phyloP scores from a whole-genome alignment of 2,888 invertebrate genomes.

The Schrankia costaestrigalis region DNA sequence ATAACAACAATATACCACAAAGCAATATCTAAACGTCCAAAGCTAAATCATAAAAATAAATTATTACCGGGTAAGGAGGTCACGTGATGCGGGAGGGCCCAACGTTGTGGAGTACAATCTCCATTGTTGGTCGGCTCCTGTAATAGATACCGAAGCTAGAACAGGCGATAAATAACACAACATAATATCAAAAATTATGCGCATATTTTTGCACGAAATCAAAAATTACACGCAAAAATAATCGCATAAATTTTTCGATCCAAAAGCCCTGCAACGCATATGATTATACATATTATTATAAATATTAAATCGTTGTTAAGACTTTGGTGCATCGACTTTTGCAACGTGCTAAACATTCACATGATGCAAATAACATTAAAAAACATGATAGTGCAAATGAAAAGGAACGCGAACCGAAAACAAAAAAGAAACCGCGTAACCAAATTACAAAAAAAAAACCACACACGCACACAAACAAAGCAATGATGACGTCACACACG shows the following conservation, averaged over 20 bases:
- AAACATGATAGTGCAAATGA: conserved; percentile 56
- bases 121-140: conserved; percentile 57
- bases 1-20: too few relatives aligned
- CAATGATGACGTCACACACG: conserved; percentile 34
- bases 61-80: conserved; percentile 81
- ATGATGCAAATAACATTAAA: conserved; percentile 27
- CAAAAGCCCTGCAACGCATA: conserved; percentile 24
- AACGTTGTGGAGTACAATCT: conserved; percentile 70
- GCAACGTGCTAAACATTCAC: conserved; percentile 20
- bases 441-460: conserved; percentile 33
- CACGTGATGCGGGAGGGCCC: conserved; percentile 81
- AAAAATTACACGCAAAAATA: conserved; percentile 7
- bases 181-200: conserved; percentile 2
- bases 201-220: conserved; percentile 14
- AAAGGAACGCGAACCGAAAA: conserved; percentile 40
- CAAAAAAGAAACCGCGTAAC: conserved; percentile 37
- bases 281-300: too few relatives aligned
- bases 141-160: conserved; percentile 29
- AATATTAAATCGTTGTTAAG: conserved; percentile 2
- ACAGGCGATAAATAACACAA: not conserved
- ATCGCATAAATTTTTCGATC: conserved; percentile 10
- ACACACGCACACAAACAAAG: conserved; percentile 36
- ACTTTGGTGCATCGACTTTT: conserved; percentile 24
- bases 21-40: conserved; percentile 4
- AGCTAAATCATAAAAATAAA: not conserved